phyloP scores from a whole-genome alignment of 2,888 invertebrate species.

The Drosophila lacicola region DNA sequence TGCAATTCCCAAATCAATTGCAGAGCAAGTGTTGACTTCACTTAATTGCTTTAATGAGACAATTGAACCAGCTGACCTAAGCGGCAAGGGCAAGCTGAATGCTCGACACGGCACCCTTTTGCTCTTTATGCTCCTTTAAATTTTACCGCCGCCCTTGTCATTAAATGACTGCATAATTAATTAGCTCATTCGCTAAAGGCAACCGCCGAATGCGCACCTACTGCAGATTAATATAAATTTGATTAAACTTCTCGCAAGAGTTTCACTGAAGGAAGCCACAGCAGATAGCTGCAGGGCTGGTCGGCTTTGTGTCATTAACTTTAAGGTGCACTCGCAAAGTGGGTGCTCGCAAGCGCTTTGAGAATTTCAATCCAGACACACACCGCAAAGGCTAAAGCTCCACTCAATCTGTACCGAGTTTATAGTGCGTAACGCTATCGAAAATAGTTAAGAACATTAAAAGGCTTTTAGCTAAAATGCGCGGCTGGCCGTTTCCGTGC shows the following conservation, averaged over 20 bases:
- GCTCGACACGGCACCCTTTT: constrained; percentile 4
- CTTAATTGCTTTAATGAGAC: constrained; percentile 65
- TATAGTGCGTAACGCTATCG: constrained; percentile 73
- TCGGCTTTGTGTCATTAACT: constrained; percentile 68
- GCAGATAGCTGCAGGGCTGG: constrained; percentile 26
- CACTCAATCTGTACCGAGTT: constrained; percentile 34
- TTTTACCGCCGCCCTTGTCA: constrained; percentile 17
- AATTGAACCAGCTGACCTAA: constrained; percentile 38
- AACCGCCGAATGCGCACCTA: constrained; percentile 13
- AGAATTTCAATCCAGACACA: constrained; percentile 35
- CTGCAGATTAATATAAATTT: constrained; percentile 61
- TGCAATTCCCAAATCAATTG: constrained; percentile 52
- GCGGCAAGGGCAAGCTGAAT: neutral
- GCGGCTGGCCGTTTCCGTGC: constrained; percentile 35
- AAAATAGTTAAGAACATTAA: constrained; percentile 75
- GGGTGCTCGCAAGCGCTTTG: constrained; percentile 41
- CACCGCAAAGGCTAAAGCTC: constrained; percentile 4
- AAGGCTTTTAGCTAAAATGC: constrained; percentile 74
- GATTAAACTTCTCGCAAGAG: constrained; percentile 30
- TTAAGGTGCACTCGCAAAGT: constrained; percentile 59
- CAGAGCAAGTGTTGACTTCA: constrained; percentile 68
- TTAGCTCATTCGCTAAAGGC: constrained; percentile 41
- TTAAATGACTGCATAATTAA: constrained; percentile 61
- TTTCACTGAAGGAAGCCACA: constrained; percentile 3
- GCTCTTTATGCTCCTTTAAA: neutral